Percentiles rank a stretch among this genome's conserved stretches.
phyloP scores from a whole-genome alignment of 2,888 invertebrate species.

The Microctonus hyperodae region DNA sequence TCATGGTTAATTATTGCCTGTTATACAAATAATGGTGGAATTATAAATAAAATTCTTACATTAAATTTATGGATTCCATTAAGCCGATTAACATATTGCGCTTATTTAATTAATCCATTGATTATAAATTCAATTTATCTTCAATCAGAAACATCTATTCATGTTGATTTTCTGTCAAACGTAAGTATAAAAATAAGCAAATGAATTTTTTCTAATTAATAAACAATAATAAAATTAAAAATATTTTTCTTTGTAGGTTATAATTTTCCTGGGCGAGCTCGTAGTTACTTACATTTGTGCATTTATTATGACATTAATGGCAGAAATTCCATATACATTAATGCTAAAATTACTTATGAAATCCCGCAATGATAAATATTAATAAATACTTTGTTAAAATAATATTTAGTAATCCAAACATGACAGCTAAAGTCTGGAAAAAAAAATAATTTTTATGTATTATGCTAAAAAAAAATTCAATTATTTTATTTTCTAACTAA shows the following conservation, averaged over 20 bases:
- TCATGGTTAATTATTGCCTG: slow-evolving; percentile 69
- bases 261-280: slow-evolving; percentile 52
- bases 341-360: slow-evolving; percentile 49
- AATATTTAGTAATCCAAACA: too few relatives aligned
- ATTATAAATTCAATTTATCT: slow-evolving; percentile 65
- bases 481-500: too few relatives aligned
- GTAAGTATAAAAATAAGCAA: slow-evolving; percentile 51
- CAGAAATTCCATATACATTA: slow-evolving; percentile 62
- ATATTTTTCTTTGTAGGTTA: slow-evolving; percentile 49
- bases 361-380: too few relatives aligned
- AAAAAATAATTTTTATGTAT: too few relatives aligned
- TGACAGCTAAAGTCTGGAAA: too few relatives aligned
- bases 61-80: slow-evolving; percentile 58
- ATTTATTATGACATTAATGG: slow-evolving; percentile 55
- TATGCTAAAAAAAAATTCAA: too few relatives aligned
- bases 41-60: slow-evolving; percentile 59
- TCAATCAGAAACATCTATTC: slow-evolving; percentile 51
- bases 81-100: slow-evolving; percentile 68
- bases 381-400: too few relatives aligned
- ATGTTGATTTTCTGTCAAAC: slow-evolving; percentile 54
- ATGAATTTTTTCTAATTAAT: slow-evolving; percentile 16
- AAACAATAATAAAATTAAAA: too few relatives aligned
- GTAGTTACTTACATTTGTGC: slow-evolving; percentile 56
- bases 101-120: slow-evolving; percentile 69
- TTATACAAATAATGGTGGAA: slow-evolving; percentile 66